Base-by-base conservation (phyloP, 1,140 invertebrate genomes). In the Trachymyrmex septentrionalis region DNA sequence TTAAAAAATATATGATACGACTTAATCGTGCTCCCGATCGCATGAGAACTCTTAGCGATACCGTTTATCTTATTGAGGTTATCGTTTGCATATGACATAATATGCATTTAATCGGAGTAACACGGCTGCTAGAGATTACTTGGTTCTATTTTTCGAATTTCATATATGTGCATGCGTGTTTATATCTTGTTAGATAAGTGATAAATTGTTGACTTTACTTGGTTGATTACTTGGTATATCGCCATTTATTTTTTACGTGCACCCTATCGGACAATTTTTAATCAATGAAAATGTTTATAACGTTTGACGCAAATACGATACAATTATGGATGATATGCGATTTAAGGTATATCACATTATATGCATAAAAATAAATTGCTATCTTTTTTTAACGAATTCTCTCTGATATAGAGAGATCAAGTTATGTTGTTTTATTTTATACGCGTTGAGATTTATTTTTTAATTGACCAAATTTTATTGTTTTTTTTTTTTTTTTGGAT, bases 51-150 rank as follows among this genome's bases (percentile, higher is more conserved):
- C 9, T 53, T 44, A 10, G 48, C 78, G 12, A 66, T 53, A 48
- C 34, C 34, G 38, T 48, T 82, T 82, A 82, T 82, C 67, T 59
- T 59, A 72, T 73, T 72, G 53, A 72, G 53, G 80, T 48, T 82
- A 48, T 73, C 24, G 38, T 48, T 48, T 24, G 64, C 66, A 59
- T 72, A 21, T 34, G 34, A 72, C 55, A 72, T 59, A 34, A 59
- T 14, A 21, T 59, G 34, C 55, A 50, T 48, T 44, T 72, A 21
- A 82, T 72, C 67, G 19, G 19, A 82, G 19, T 44, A 53, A 4
- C 38, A 19, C 34, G 24, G 2, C 16, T 59, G 44, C 19, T n/a
- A 30, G 3, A 59, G 7, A 73, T 14, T 72, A 44, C 24, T 59
- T 7, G 0, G 0, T 6, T 81, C 7, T 48, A n/a, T 71, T 55